phyloP scores from a whole-genome alignment of 2,888 invertebrate species.

The Schrankia costaestrigalis region DNA sequence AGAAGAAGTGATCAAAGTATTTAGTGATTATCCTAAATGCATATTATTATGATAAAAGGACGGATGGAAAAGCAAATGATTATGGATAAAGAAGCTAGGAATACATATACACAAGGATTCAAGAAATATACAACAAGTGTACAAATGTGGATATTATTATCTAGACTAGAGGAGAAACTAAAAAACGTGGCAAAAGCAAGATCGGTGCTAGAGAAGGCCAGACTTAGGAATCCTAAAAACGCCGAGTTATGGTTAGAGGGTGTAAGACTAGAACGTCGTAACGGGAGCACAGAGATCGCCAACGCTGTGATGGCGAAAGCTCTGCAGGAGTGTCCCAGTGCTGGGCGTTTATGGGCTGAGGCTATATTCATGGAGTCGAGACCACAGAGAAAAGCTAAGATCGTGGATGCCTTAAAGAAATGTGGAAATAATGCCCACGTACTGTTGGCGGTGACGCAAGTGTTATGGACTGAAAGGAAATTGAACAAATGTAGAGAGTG shows the following conservation, averaged over 20 bases:
- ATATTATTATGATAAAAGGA: conserved; percentile 99
- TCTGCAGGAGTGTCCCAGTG: conserved; percentile 86
- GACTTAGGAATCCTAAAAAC: conserved; percentile 94
- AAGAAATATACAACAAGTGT: conserved; percentile 96
- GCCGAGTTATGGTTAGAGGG: conserved; percentile 94
- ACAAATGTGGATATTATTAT: conserved; percentile 94
- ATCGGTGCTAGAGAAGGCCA: conserved; percentile 96
- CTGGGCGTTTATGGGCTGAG: conserved; percentile 98
- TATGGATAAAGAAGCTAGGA: conserved; percentile 88
- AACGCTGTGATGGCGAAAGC: conserved; percentile 97
- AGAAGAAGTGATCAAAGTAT: conserved; percentile 94
- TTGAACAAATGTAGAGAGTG: conserved; percentile 96
- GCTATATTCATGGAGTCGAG: conserved; percentile 98
- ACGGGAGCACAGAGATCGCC: conserved; percentile 92
- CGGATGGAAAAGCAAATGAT: conserved; percentile 95
- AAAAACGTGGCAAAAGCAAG: conserved; percentile 96
- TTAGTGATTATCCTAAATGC: conserved; percentile 95
- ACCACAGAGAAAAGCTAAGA: conserved; percentile 97
- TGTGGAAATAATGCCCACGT: conserved; percentile 99
- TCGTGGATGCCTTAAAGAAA: conserved; percentile 97
- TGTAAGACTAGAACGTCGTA: conserved; percentile 92
- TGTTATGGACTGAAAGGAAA: conserved; percentile 98
- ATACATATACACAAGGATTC: conserved; percentile 92
- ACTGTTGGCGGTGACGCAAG: conserved; percentile 95
- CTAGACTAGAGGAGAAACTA: conserved; percentile 92